phyloP scores from a whole-genome alignment of 92 coral and sea anemone genomes.

The Palythoa heliodiscus region DNA sequence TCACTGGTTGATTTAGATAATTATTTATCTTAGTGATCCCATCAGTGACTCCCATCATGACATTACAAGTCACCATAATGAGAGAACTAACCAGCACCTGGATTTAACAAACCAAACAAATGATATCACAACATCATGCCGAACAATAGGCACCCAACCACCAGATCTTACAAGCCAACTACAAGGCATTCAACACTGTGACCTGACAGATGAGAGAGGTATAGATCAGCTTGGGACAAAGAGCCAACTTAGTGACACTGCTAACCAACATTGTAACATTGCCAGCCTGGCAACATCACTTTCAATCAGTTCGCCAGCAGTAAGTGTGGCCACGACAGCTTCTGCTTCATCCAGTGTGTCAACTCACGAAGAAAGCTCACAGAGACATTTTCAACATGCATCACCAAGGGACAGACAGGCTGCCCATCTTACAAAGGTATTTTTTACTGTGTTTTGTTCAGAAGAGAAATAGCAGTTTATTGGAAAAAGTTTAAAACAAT shows the following conservation, averaged over 20 bases:
- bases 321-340: slow-evolving; percentile 78
- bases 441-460: not conserved
- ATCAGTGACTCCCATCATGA: not conserved
- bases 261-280: slow-evolving; percentile 50
- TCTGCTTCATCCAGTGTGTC: slow-evolving; percentile 77
- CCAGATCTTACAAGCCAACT: slow-evolving; percentile 22
- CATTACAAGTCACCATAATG: slow-evolving; percentile 1
- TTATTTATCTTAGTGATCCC: not conserved
- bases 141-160: not conserved
- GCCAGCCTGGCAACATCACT: slow-evolving; percentile 67
- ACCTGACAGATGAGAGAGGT: not conserved
- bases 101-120: slow-evolving; percentile 8
- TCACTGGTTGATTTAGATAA: not conserved
- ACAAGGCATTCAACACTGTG: slow-evolving; percentile 23
- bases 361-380: slow-evolving; percentile 75
- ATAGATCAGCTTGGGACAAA: slow-evolving; percentile 48
- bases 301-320: slow-evolving; percentile 62
- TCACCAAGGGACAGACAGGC: slow-evolving; percentile 69
- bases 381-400: slow-evolving; percentile 84
- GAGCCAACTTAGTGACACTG: slow-evolving; percentile 56
- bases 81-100: not conserved
- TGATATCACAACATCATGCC: not conserved
- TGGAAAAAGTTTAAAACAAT: too few relatives aligned
- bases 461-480: not conserved
- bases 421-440: slow-evolving; percentile 58